Conservation (phyloP, 2,113 vertebrate species). For the Crotalus tigris region DNA sequence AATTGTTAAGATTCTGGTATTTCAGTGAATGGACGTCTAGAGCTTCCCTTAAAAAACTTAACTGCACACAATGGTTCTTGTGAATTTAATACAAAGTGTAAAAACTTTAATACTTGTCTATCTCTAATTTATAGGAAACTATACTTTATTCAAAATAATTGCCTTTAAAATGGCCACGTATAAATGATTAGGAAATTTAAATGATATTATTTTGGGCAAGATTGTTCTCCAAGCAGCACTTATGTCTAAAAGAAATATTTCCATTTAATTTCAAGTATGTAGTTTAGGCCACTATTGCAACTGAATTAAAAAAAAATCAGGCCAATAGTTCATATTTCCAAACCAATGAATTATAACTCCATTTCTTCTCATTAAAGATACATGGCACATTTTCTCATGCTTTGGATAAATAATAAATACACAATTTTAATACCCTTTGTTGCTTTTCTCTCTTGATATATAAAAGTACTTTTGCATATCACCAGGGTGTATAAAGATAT, state of each 20-base stretch:
- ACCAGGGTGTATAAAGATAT: fast-evolving
- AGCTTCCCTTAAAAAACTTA: neutral
- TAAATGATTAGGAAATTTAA: neutral
- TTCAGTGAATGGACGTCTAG: neutral
- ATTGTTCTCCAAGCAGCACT: neutral
- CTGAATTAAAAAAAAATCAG: neutral
- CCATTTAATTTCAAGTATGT: neutral
- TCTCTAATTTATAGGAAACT: neutral
- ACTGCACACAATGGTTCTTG: neutral
- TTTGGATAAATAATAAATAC: fast-evolving
- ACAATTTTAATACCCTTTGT: fast-evolving
- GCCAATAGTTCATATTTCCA: neutral
- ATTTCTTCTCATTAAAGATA: neutral
- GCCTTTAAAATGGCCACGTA: neutral
- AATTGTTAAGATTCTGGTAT: neutral
- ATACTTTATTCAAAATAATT: neutral
- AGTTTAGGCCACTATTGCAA: neutral
- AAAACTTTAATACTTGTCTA: neutral
- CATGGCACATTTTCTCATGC: neutral
- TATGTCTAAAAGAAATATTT: neutral
- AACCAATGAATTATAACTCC: neutral
- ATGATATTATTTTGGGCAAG: neutral
- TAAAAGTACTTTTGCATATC: fast-evolving
- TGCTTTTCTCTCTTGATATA: neutral
- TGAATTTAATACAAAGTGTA: neutral